A percentile compares a stretch with the other conserved stretches of the same genome.
Conservation (phyloP, 2,113 vertebrate genomes). For the Thamnaconus septentrionalis region DNA sequence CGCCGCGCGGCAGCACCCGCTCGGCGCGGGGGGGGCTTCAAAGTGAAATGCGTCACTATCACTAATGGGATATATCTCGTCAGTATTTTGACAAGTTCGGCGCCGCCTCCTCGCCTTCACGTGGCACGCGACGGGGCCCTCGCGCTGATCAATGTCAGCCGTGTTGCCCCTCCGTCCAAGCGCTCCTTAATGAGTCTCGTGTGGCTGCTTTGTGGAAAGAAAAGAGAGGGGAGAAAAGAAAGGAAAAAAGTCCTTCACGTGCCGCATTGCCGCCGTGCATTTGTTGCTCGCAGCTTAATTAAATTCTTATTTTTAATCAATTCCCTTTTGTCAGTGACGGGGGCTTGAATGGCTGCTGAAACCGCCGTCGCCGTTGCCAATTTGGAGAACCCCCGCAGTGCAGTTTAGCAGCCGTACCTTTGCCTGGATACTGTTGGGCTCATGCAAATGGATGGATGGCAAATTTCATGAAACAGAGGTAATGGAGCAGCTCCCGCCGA, state of each 20-base stretch:
- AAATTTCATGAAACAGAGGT: conserved; percentile 46
- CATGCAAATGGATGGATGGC: conserved; percentile 40
- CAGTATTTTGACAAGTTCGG: conserved; percentile 52
- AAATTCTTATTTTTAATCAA: conserved; percentile 70
- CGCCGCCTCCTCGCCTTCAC: conserved; percentile 4
- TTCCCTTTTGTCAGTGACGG: conserved; percentile 54
- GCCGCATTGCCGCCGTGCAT: conserved; percentile 41
- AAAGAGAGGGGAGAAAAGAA: conserved; percentile 17
- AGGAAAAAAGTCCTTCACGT: conserved; percentile 23
- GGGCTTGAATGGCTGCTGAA: conserved; percentile 49
- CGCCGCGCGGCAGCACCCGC: conserved; percentile 61
- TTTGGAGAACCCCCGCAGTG: conserved; percentile 56
- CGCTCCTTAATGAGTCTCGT: conserved; percentile 75
- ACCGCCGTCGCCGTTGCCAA: conserved; percentile 50
- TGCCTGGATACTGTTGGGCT: conserved; percentile 47
- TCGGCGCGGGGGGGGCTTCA: conserved; percentile 59
- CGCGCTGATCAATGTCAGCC: conserved; percentile 66
- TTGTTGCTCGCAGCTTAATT: conserved; percentile 62
- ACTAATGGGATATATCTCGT: conserved; percentile 58
- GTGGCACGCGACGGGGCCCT: not conserved
- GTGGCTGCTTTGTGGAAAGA: conserved; percentile 57
- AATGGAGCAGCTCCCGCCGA: conserved; percentile 48
- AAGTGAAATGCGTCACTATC: conserved; percentile 58
- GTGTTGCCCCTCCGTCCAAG: conserved; percentile 40
- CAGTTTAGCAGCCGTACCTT: conserved; percentile 61